Evolutionary conservation across 2,888 invertebrate genomes (phyloP), one percentile per base, ranked within the genome.

Genomic region (Chorisops tibialis): DNA sequence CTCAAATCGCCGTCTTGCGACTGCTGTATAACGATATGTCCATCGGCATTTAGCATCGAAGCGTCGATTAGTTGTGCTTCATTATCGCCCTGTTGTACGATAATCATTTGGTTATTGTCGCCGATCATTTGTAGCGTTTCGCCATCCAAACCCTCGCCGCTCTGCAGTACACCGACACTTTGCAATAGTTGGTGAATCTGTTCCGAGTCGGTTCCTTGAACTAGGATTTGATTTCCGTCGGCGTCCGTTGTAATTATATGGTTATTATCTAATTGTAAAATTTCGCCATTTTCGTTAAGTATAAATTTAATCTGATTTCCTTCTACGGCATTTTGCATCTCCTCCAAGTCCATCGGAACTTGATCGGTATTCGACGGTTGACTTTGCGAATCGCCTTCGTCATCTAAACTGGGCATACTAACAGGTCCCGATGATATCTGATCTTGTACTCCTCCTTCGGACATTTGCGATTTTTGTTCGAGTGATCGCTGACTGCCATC

Each of bases 61-160:
- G 79, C 79, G 67, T 79, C 79, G 43, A 79, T 79, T 4, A 79
- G 66, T 67, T 79, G 79, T 14, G 77, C 74, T 64, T 79, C 79
- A 68, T 77, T 76, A 67, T 78, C 77, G 38, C 76, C 78, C 64
- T 77, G 78, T 14, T 79, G 79, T 19, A 79, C 74, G 4, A 79
- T 76, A 73, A 79, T 79, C 68, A 79, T 79, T 38, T 77, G 78
- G 64, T 73, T 78, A 65, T 74, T 76, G 43, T 79, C 79, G 39
- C 76, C 77, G 70, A 79, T 76, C 78, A 79, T 79, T 70, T 79
- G 79, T 2, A 79, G 67, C 4, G 78, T 78, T 67, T 79, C 79
- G 38, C 78, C 79, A 58, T 77, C 77, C 1, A 79, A 67, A 11
- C 78, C 74, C 22, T 79, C 79, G 22, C 78, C 78, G 11, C 75